These are phyloP conservation scores for Ischnus inquisitorius DNA, from an alignment of 2,888 invertebrate species.

Conservation along the genomic window DNA sequence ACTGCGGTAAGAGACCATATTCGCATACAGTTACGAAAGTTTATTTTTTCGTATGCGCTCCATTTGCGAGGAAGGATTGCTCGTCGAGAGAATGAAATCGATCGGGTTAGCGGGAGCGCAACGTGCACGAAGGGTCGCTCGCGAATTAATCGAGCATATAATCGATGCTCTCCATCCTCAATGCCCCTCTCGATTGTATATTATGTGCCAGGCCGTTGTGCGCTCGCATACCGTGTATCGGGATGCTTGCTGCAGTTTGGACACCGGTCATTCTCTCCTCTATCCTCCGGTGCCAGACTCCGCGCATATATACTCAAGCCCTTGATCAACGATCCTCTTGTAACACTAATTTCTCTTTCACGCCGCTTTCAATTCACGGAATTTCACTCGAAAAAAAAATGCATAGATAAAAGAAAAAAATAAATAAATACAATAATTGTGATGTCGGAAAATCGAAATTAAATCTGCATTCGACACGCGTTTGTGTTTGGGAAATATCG, in stretches of 20 bases:
- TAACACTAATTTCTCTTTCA: slow-evolving; percentile 81
- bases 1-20: no score
- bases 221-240: slow-evolving; percentile 62
- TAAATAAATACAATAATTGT: background rate
- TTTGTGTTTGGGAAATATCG: slow-evolving; percentile 7
- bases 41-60: slow-evolving; percentile 2
- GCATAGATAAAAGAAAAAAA: background rate
- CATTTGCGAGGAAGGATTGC: slow-evolving; percentile 29
- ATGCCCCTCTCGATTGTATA: slow-evolving; percentile 66
- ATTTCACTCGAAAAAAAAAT: background rate
- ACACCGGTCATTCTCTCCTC: slow-evolving; percentile 73
- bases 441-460: slow-evolving; percentile 33
- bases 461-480: slow-evolving; percentile 15
- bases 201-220: slow-evolving; percentile 77
- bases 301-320: slow-evolving; percentile 66
- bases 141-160: slow-evolving; percentile 85
- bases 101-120: slow-evolving; percentile 50
- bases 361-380: slow-evolving; percentile 34
- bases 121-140: slow-evolving; percentile 70
- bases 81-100: slow-evolving; percentile 26
- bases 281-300: slow-evolving; percentile 68
- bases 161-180: slow-evolving; percentile 80
- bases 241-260: slow-evolving; percentile 48
- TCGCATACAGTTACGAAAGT: background rate
- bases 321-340: slow-evolving; percentile 78